phyloP scores from a whole-genome alignment of 2,113 vertebrate genomes.

The Vidua macroura region DNA sequence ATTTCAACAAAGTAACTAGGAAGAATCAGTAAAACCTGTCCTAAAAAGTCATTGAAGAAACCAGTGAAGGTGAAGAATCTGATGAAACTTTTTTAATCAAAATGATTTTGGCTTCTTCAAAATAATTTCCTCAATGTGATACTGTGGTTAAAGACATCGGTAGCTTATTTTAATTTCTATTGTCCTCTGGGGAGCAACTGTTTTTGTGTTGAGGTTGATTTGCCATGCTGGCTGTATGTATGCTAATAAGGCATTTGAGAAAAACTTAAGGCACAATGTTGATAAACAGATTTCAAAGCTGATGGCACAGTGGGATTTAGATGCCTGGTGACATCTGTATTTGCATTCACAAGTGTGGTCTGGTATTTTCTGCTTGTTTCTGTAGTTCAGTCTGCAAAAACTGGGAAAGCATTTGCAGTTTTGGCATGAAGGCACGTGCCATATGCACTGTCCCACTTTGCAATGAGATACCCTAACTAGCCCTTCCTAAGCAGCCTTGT shows the following conservation, averaged over 20 bases:
- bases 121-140: background rate
- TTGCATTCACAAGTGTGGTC: background rate
- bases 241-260: background rate
- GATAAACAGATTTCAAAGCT: constrained; percentile 25
- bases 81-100: background rate
- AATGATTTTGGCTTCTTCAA: background rate
- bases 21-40: background rate
- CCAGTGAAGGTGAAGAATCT: background rate
- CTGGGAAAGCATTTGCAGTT: background rate
- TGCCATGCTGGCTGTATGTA: background rate
- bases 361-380: background rate
- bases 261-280: background rate
- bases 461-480: background rate
- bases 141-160: background rate
- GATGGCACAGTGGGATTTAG: background rate
- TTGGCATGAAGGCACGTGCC: background rate
- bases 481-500: background rate
- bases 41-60: background rate
- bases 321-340: background rate
- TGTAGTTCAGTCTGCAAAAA: background rate
- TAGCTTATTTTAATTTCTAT: background rate
- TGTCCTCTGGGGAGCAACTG: background rate
- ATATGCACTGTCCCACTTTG: background rate
- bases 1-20: background rate
- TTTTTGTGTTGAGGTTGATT: background rate